These are phyloP conservation scores for Parapsyche elsis DNA, from an alignment of 1,140 invertebrate genomes.

Conservation along the genomic window DNA sequence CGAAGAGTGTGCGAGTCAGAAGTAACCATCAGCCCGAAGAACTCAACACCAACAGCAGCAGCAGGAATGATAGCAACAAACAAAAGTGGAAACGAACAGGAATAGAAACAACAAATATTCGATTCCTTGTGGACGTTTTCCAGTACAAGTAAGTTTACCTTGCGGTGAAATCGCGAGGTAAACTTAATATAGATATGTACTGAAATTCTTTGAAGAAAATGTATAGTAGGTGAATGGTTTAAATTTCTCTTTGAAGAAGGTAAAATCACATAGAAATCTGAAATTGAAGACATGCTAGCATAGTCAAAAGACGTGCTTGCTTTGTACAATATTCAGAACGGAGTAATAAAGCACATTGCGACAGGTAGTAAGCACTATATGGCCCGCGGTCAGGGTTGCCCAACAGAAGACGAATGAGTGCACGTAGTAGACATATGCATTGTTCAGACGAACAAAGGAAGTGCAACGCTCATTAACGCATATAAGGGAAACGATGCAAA, in stretches of 20 bases:
- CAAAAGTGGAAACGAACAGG: not conserved
- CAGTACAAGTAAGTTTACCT: too few species aligned
- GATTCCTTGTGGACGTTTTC: too few species aligned
- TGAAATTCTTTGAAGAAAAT: too few species aligned
- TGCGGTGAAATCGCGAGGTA: too few species aligned
- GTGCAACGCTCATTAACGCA: constrained; percentile 10
- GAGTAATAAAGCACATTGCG: too few species aligned
- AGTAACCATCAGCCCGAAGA: constrained; percentile 6
- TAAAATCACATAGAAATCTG: not conserved
- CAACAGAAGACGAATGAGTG: not conserved
- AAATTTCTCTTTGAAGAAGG: too few species aligned
- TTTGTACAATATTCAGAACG: too few species aligned
- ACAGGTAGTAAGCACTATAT: not conserved
- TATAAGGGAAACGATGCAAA: constrained; percentile 8
- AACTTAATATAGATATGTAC: too few species aligned
- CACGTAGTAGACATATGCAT: constrained; percentile 4
- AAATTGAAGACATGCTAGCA: too few species aligned
- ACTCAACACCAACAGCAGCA: not conserved
- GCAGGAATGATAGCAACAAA: not conserved
- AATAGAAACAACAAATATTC: not conserved
- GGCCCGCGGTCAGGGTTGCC: constrained; percentile 4
- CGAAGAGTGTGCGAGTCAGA: constrained; percentile 13
- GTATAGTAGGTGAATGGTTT: too few species aligned
- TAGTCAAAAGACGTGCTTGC: too few species aligned
- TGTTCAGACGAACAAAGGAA: not conserved